Conservation (phyloP, 2,888 invertebrate genomes). For the Geotrupes spiniger region DNA sequence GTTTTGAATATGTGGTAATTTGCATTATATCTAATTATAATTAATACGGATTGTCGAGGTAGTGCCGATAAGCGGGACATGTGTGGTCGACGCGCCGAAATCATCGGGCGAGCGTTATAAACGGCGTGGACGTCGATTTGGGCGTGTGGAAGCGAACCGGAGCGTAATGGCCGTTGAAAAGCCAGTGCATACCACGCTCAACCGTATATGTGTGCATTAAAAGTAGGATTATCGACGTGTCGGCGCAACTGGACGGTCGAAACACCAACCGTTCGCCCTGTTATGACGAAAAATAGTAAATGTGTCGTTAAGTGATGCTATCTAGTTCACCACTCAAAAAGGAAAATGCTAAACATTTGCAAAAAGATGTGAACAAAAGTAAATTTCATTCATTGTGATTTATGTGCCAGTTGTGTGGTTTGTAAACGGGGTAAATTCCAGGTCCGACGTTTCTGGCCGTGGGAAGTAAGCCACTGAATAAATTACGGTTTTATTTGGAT, state of each 20-base stretch:
- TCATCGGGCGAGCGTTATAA: constrained; percentile 7
- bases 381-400: constrained; percentile 11
- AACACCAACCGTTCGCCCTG: constrained; percentile 5
- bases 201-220: constrained; percentile 21
- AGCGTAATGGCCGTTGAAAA: constrained; percentile 24
- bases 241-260: constrained; percentile 17
- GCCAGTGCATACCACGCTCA: constrained; percentile 19
- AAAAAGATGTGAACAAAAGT: constrained; percentile 28
- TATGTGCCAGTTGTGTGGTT: constrained; percentile 8
- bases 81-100: constrained; percentile 12
- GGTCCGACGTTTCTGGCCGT: constrained; percentile 12
- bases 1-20: constrained; percentile 45
- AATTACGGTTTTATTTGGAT: constrained; percentile 74
- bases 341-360: constrained; percentile 24
- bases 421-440: constrained; percentile 13
- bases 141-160: constrained; percentile 37
- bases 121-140: constrained; percentile 27
- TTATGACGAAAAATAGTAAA: constrained; percentile 22
- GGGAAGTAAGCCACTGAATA: constrained; percentile 57
- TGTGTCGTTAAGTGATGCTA: constrained; percentile 32
- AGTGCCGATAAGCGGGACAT: neutral
- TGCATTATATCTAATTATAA: constrained; percentile 22
- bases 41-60: neutral
- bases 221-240: constrained; percentile 34
- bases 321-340: constrained; percentile 28